A percentile compares a stretch with the other conserved stretches of the same genome.
phyloP scores from a whole-genome alignment of 2,797 vertebrate genomes.

The Tinamus major region DNA sequence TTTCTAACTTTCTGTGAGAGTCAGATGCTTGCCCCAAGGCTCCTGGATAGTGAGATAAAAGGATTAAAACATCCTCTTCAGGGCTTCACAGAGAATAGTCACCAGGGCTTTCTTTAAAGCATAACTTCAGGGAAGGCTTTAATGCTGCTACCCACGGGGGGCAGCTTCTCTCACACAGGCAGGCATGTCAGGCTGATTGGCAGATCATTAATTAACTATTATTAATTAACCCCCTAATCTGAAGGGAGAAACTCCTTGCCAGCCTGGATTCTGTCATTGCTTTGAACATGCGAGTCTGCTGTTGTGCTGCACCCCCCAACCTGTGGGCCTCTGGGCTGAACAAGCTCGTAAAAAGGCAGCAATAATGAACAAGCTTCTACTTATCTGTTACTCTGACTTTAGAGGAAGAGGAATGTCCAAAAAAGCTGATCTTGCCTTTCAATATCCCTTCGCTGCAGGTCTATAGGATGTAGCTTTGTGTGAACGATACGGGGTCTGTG shows the following conservation, averaged over 20 bases:
- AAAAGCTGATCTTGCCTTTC: neutral
- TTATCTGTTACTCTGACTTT: neutral
- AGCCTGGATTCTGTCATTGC: neutral
- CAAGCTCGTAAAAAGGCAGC: conserved; percentile 15
- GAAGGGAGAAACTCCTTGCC: conserved; percentile 5
- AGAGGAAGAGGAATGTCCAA: neutral
- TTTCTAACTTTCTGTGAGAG: neutral
- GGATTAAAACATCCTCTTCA: neutral
- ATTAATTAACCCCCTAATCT: conserved; percentile 61
- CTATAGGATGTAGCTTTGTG: neutral
- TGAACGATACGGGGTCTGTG: neutral
- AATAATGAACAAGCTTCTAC: conserved; percentile 4
- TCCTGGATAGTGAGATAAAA: conserved; percentile 18
- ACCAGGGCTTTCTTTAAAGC: conserved; percentile 3
- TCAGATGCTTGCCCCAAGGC: neutral
- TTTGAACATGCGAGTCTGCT: neutral
- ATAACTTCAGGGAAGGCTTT: conserved; percentile 4
- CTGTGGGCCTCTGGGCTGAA: conserved; percentile 4
- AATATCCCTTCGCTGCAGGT: neutral
- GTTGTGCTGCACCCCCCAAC: neutral
- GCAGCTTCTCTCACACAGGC: neutral
- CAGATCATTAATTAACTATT: conserved; percentile 44
- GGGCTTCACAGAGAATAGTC: neutral
- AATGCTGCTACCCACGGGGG: neutral
- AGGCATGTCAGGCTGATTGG: neutral